Base-by-base conservation (phyloP, 64 coral and sea anemone species). In the Porites australiensis region DNA sequence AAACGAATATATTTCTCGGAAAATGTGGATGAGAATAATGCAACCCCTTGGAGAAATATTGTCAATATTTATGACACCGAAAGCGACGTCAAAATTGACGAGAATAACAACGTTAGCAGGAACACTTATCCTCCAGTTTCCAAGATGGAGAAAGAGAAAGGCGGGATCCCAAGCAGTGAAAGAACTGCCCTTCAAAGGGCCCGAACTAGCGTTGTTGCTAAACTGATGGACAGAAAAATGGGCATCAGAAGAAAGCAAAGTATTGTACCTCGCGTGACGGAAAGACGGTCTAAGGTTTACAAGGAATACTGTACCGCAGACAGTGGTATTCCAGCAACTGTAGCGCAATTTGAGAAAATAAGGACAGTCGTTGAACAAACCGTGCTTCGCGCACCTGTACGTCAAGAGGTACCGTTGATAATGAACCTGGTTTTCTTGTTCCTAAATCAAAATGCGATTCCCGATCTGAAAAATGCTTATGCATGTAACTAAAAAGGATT, bases 161-260 rank as follows among this genome's bases (percentile, higher is more conserved):
- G 4, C 20, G n/a, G 21, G 15, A 68, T 37, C 4, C 5, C 0
- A 13, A 4, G 9, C 10, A 9, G 2, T 62, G 21, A 45, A 6
- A 53, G 53, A 70, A 70, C 77, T 13, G 0, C 71, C 59, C 85
- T 75, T 44, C 64, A 13, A 50, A 69, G 21, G 74, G 16, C 52
- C 20, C 59, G 88, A 69, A 90, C 75, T 52, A 90, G 61, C 48
- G 88, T 90, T 15, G 51, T 90, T 37, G 75, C 75, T 6, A 64
- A 65, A 22, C 60, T 90, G 49, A 90, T 90, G 55, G 13, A 79
- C 66, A 50, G 75, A 14, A 90, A 90, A 69, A 77, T 90, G 75
- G 59, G 60, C 14, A 19, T 59, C 21, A 79, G 88, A 72, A 80
- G 64, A 58, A 90, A 70, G 69, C 77, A 80, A 43, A 90, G 76